phyloP scores from a whole-genome alignment of 2,888 invertebrate species.

The Cyclophora punctaria region DNA sequence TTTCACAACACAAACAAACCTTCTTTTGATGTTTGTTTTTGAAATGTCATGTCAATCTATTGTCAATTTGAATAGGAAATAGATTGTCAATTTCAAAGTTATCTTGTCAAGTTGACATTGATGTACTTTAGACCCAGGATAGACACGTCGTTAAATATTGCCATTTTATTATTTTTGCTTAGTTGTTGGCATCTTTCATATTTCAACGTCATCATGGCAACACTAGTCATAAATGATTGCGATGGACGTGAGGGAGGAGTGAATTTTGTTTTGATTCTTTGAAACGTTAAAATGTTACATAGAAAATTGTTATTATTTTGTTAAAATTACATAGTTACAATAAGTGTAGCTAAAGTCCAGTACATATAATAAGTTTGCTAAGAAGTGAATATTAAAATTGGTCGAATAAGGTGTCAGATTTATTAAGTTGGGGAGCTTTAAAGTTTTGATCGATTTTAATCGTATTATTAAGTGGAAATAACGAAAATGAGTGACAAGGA shows the following conservation, averaged over 20 bases:
- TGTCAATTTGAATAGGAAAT: too few species aligned
- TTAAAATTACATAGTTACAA: constrained; percentile 16
- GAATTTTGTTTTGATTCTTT: constrained; percentile 51
- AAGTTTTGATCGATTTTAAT: constrained; percentile 39
- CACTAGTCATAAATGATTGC: constrained; percentile 8
- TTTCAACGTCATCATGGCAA: constrained; percentile 5
- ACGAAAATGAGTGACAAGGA: constrained; percentile 74
- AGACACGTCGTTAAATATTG: too few species aligned
- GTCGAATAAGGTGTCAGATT: constrained; percentile 21
- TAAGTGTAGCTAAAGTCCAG: constrained; percentile 24
- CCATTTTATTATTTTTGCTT: too few species aligned
- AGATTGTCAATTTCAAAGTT: too few species aligned
- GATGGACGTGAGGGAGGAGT: constrained; percentile 38
- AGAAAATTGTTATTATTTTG: constrained; percentile 11
- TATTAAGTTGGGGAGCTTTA: constrained; percentile 6
- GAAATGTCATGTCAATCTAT: too few species aligned
- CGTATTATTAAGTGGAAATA: constrained; percentile 24
- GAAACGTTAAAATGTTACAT: constrained; percentile 6
- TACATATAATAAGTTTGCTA: constrained; percentile 19
- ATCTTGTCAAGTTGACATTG: too few species aligned
- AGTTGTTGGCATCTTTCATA: too few species aligned
- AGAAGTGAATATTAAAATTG: constrained; percentile 16
- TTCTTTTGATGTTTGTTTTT: too few species aligned
- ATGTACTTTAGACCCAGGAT: too few species aligned
- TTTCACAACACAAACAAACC: too few species aligned